Evolutionary conservation across 2,113 vertebrate genomes (phyloP), one percentile per base, ranked within the genome.

Genomic region (Hipposideros armiger): DNA sequence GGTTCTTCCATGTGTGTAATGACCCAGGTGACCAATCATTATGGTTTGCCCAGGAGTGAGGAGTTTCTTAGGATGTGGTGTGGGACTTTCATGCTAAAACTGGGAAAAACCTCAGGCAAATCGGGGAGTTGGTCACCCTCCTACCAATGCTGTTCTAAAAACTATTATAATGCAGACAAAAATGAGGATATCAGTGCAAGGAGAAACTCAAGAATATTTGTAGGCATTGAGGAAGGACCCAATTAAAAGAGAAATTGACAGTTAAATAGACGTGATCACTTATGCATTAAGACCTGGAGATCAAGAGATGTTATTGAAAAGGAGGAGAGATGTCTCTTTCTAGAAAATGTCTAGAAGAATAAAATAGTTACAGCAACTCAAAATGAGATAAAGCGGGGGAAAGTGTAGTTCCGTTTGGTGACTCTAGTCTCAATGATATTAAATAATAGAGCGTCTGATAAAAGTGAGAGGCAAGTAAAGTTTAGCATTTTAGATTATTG

Each of bases 401-500:
- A 58, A 64, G 3, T 42, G 5, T 32, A 30, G 40, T 50, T 28
- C 1, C 0, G 2, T 73, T 22, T 82, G n/a, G 66, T 62, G 47
- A 88, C 26, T 66, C 45, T 13, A 36, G 4, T 86, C 42, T 85
- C 40, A 67, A 17, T 14, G 20, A 26, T 73, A 30, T 66, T 93
- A 66, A 95, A 82, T 58, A 47, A 70, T 60, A 66, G 73, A n/a
- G 64, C 36, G 80, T 78, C 19, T 4, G 5, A 3, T 83, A 11
- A 84, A 32, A 56, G 28, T 32, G 9, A 66, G n/a, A 76, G 9
- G 30, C 42, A 52, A 62, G 70, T 58, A 66, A 32, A 76, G 36
- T 74, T 70, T 52, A 80, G 20, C 50, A 56, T 81, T 95, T 93
- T 47, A 60, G 86, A 74, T 93, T 97, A 94, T 97, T 98, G 82